phyloP scores from a whole-genome alignment of 1,140 invertebrate genomes.

The Hyposmocoma kahamanoa region DNA sequence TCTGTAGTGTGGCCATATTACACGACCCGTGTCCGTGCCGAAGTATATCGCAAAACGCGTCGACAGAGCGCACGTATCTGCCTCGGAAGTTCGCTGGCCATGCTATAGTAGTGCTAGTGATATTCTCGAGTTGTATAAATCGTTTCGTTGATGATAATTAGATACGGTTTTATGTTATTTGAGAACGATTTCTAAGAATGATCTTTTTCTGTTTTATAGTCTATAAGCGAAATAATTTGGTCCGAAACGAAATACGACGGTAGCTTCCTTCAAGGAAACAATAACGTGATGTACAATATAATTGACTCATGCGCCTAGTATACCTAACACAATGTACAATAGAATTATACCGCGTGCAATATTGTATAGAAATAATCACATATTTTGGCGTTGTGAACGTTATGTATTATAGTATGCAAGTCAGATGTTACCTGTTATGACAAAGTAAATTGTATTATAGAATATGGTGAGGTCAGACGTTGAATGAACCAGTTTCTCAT shows the following conservation, averaged over 20 bases:
- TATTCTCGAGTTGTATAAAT: constrained; percentile 51
- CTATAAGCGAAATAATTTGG: constrained; percentile 23
- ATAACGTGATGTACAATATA: constrained; percentile 38
- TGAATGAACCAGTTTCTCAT: constrained; percentile 30
- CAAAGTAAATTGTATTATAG: constrained; percentile 68
- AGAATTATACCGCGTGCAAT: constrained; percentile 63
- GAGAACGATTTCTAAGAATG: constrained; percentile 29
- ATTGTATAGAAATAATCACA: constrained; percentile 62
- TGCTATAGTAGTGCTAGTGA: constrained; percentile 55
- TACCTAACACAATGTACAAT: constrained; percentile 50
- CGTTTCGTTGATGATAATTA: constrained; percentile 35
- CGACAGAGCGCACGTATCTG: not conserved
- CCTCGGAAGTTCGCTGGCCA: not conserved
- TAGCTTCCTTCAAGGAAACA: constrained; percentile 52
- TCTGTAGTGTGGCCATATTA: constrained; percentile 15
- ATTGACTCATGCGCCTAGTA: constrained; percentile 47
- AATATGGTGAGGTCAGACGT: constrained; percentile 41
- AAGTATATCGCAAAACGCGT: too few species aligned
- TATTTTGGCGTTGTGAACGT: constrained; percentile 71
- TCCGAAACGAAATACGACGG: constrained; percentile 39
- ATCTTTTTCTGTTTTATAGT: constrained; percentile 31
- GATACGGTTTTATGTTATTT: constrained; percentile 30
- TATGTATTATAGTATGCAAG: constrained; percentile 70
- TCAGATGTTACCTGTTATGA: constrained; percentile 74
- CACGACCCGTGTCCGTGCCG: not conserved